Percentiles rank a stretch among this genome's conserved stretches.
Conservation (phyloP, 1,140 invertebrate genomes). For the Drosophila quadrilineata region DNA sequence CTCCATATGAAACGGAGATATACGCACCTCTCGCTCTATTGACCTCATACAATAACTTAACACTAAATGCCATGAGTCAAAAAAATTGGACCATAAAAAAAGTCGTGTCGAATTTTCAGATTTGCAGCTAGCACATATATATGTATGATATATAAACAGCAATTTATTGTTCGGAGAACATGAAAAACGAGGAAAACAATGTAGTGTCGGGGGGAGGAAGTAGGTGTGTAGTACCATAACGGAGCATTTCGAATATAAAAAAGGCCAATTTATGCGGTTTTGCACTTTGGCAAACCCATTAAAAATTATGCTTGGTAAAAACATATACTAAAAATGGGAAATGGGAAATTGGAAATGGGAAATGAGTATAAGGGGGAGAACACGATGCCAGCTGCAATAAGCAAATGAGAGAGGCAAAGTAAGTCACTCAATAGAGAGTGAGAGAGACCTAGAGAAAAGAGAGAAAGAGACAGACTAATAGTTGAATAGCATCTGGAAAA, state of each 20-base stretch:
- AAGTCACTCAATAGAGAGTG: background rate
- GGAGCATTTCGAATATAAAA: constrained; percentile 25
- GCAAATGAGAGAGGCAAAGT: constrained; percentile 2
- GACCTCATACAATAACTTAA: constrained; percentile 12
- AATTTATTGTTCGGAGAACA: constrained; percentile 55
- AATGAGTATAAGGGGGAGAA: background rate
- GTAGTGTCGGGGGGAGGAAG: constrained; percentile 14
- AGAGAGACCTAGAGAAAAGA: constrained; percentile 1
- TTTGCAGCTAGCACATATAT: constrained; percentile 49
- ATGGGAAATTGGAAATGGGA: too few relatives aligned
- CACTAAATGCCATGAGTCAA: background rate
- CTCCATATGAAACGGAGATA: background rate
- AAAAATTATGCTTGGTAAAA: constrained; percentile 65
- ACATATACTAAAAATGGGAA: constrained; percentile 21
- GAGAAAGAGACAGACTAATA: background rate
- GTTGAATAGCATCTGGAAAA: constrained; percentile 76
- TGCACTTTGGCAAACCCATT: constrained; percentile 66
- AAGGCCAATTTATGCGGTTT: constrained; percentile 65
- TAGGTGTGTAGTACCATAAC: too few relatives aligned
- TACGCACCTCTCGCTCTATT: background rate
- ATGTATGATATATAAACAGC: constrained; percentile 64
- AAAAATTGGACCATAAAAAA: background rate
- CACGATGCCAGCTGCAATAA: constrained; percentile 31
- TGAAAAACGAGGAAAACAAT: constrained; percentile 9
- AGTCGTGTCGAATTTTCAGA: constrained; percentile 7